A percentile compares a stretch with the other conserved stretches of the same genome.
Conservation (phyloP, 2,888 invertebrate species). For the Blastobasis adustella region DNA sequence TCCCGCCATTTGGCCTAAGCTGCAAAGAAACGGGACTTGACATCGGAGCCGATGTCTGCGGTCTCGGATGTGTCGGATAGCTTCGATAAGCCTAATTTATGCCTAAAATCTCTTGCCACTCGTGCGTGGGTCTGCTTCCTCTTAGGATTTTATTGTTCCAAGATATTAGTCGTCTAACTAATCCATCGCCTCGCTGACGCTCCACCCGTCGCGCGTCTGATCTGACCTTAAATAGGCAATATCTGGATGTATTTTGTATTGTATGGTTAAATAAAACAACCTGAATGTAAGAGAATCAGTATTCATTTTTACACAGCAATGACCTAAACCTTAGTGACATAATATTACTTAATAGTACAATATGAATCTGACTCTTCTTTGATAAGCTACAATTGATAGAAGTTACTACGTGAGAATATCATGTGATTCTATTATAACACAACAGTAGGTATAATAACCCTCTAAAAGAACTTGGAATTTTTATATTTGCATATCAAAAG, state of each 20-base stretch:
- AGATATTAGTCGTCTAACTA: not conserved
- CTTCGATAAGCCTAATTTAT: too few species aligned
- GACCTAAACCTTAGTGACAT: conserved; percentile 56
- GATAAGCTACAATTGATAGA: conserved; percentile 52
- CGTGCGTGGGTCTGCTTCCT: not conserved
- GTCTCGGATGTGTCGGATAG: too few species aligned
- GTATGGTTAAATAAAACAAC: conserved; percentile 34
- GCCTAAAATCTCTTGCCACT: not conserved
- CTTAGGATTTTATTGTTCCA: not conserved
- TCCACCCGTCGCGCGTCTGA: not conserved
- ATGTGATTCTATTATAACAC: conserved; percentile 44
- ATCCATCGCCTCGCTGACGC: not conserved
- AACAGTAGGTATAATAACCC: conserved; percentile 29
- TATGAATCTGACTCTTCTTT: conserved; percentile 65
- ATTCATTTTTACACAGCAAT: conserved; percentile 66
- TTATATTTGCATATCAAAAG: too few species aligned
- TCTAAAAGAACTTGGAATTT: conserved; percentile 7
- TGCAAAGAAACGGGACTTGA: too few species aligned
- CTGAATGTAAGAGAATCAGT: conserved; percentile 51
- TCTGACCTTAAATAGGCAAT: too few species aligned
- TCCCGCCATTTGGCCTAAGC: too few species aligned
- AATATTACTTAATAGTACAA: conserved; percentile 64
- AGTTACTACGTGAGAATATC: conserved; percentile 55
- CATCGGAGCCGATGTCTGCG: too few species aligned
- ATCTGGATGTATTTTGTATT: not conserved